Evolutionary conservation across 2,797 vertebrate genomes (phyloP), one percentile per base, ranked within the genome.

Genomic region (Schizothorax lantsangensis): DNA sequence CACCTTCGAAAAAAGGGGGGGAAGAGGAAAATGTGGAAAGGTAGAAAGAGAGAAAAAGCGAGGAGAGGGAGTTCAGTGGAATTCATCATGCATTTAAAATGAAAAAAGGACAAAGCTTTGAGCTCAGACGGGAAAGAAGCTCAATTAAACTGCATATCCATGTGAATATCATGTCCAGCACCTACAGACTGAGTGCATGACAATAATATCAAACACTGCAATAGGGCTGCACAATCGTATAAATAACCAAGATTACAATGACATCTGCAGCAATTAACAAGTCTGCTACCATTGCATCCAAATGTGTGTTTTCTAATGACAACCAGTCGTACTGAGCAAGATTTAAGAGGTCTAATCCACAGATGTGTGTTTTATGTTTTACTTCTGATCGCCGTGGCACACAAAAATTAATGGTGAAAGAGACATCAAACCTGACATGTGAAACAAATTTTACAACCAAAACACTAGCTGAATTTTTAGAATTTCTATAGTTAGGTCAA

Each of bases 51-150:
- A 64, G 11, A 52, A 66, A 87, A 26, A 49, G 78, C 1, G 1
- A 30, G 5, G 52, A 80, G 9, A 80, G 33, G 43, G 74, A 87
- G 36, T 69, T 79, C 64, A 38, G 69, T 69, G 78, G 45, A 84
- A 84, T 84, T 43, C 36, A 74, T 80, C 54, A 84, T 74, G 33
- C 81, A 43, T 79, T 43, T 59, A 45, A 69, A 74, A 79, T 33
- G 33, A 69, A 77, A 69, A 75, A 74, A 45, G 59, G 4, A 5
- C 17, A 66, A 84, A 59, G 23, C n/a, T 52, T 40, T 79, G 15
- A 30, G 64, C 30, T 79, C 11, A 1, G 3, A 79, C 2, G 19
- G 49, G 47, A 54, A 79, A 77, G 30, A 66, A 17, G 21, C 72
- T 84, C 72, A 77, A 75, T 77, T 49, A 45, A 79, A 45, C 23